Conservation (phyloP, 2,797 vertebrate species). For the Brachyalestes nurse region DNA sequence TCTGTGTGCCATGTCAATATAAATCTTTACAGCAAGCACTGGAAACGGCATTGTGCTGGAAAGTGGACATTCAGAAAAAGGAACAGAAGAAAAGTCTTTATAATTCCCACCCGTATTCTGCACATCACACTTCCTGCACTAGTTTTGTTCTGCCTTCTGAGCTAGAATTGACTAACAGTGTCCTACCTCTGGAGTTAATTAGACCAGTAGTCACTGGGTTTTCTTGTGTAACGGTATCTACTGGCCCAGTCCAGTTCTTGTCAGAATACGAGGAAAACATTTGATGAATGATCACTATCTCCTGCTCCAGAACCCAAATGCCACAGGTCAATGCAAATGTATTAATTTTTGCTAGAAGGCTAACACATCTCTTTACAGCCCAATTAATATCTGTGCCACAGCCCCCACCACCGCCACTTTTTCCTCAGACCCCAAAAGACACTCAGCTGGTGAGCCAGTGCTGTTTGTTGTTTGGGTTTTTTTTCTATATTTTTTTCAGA, state of each 20-base stretch:
- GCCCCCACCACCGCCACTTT: constrained; percentile 49
- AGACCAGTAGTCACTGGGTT: neutral
- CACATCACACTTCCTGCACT: neutral
- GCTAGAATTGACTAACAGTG: neutral
- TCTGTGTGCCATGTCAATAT: neutral
- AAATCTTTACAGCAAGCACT: constrained; percentile 5
- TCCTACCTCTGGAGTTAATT: neutral
- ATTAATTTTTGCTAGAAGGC: constrained; percentile 61
- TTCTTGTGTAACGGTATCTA: no score
- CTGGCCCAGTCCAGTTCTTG: neutral
- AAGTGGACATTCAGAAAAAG: constrained; percentile 13
- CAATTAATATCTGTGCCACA: constrained; percentile 64
- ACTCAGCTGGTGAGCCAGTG: neutral
- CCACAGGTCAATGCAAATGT: constrained; percentile 47
- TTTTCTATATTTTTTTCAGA: neutral
- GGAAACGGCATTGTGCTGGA: neutral
- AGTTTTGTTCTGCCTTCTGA: neutral
- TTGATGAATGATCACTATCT: neutral
- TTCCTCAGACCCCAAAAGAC: constrained; percentile 50
- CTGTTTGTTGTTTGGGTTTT: constrained; percentile 2
- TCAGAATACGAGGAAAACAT: neutral
- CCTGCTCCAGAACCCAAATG: constrained; percentile 52
- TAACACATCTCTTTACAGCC: constrained; percentile 53
- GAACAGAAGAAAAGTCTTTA: neutral
- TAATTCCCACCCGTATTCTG: neutral